A percentile compares a stretch with the other conserved stretches of the same genome.
Conservation (phyloP, 2,113 vertebrate genomes). For the Gracilinanus agilis region DNA sequence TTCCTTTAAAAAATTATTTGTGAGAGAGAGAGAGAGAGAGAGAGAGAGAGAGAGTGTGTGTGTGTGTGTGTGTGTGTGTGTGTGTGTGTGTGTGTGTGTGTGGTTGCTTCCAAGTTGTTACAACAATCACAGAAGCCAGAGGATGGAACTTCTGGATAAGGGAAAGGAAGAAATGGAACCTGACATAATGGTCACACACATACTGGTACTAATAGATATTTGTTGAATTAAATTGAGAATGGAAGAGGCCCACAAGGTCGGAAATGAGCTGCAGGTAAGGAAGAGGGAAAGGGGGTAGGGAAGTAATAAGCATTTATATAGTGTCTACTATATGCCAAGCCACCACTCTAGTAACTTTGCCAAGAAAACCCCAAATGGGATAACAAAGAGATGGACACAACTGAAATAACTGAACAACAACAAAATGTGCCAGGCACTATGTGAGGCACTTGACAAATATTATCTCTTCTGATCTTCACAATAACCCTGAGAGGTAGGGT, state of each 20-base stretch:
- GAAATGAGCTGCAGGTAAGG: not conserved
- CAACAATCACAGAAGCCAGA: not conserved
- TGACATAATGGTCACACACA: not conserved
- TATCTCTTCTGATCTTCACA: not conserved
- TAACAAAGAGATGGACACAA: too few species aligned
- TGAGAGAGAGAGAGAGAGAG: not conserved
- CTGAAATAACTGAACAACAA: too few species aligned
- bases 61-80: too few species aligned
- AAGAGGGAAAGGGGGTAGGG: not conserved
- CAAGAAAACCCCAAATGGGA: too few species aligned
- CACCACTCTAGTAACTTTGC: too few species aligned
- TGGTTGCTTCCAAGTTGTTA: not conserved
- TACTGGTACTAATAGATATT: not conserved
- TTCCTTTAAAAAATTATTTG: not conserved
- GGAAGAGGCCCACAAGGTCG: not conserved
- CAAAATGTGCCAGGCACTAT: not conserved
- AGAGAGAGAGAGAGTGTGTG: not conserved
- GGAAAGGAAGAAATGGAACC: not conserved
- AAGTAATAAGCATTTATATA: not conserved
- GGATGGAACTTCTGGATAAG: rapidly evolving
- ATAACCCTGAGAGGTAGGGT: not conserved
- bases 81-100: rapidly evolving
- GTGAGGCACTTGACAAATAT: not conserved
- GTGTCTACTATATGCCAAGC: too few species aligned
- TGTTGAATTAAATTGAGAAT: not conserved